Percentiles rank a stretch among this genome's conserved stretches.
These are phyloP conservation scores for Willisornis vidua DNA, from an alignment of 2,113 vertebrate genomes.

Conservation along the genomic window DNA sequence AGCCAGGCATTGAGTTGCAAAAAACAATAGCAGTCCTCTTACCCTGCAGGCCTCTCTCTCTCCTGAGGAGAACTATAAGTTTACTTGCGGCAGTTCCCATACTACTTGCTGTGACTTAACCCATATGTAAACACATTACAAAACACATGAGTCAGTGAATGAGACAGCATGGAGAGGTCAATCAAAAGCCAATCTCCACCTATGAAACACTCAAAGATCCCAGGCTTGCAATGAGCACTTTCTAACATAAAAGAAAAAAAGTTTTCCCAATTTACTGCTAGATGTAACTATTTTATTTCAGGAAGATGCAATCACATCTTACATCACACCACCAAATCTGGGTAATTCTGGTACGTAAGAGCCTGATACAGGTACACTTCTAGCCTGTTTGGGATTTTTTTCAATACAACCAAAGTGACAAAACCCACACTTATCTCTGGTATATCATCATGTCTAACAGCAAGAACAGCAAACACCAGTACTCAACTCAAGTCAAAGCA, in stretches of 20 bases:
- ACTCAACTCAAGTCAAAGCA: background rate
- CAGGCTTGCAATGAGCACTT: background rate
- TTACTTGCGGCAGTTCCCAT: background rate
- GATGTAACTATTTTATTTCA: background rate
- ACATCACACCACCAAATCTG: background rate
- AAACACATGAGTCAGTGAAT: background rate
- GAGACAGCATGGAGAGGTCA: background rate
- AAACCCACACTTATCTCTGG: background rate
- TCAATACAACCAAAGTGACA: background rate
- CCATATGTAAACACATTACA: background rate
- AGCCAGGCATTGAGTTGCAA: background rate
- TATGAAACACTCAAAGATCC: background rate
- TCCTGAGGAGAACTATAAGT: background rate
- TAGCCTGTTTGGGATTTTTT: background rate
- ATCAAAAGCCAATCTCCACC: background rate
- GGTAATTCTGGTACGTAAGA: background rate
- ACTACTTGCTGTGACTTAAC: background rate
- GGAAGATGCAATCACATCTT: background rate
- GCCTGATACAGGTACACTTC: background rate
- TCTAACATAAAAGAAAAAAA: background rate
- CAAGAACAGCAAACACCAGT: background rate
- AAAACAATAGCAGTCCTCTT: background rate
- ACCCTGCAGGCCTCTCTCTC: background rate
- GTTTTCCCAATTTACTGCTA: background rate
- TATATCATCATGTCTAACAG: background rate